phyloP scores from a whole-genome alignment of 2,113 vertebrate genomes.

The Hydrolagus affinis region DNA sequence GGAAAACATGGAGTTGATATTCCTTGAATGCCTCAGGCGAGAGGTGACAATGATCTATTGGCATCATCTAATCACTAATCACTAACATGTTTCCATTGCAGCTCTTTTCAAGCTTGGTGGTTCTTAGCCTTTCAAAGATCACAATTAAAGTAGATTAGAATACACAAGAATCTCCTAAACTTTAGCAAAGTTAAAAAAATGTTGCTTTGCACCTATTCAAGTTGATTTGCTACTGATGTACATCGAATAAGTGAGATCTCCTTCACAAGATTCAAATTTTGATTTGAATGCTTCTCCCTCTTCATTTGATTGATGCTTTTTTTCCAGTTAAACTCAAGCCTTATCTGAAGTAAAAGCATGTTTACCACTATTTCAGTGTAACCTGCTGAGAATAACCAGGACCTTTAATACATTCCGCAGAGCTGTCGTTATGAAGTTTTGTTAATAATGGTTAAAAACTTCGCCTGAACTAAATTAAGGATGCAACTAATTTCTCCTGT shows the following conservation, averaged over 20 bases:
- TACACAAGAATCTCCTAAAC: neutral
- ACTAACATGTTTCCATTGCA: too few species aligned
- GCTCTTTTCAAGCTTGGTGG: too few species aligned
- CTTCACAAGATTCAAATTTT: neutral
- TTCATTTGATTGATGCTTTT: neutral
- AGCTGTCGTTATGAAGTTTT: slow-evolving; percentile 16
- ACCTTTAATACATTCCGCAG: neutral
- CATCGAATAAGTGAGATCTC: neutral
- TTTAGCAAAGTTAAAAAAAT: neutral
- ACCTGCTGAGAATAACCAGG: neutral
- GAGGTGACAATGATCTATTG: too few species aligned
- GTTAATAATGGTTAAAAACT: neutral
- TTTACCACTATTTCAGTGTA: neutral
- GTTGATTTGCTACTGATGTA: neutral
- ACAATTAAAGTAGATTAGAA: too few species aligned
- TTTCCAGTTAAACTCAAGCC: neutral
- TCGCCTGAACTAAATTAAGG: slow-evolving; percentile 9
- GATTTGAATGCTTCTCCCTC: neutral
- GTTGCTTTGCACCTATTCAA: neutral
- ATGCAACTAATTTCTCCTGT: slow-evolving; percentile 22
- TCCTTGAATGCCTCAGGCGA: too few species aligned
- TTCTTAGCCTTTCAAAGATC: too few species aligned
- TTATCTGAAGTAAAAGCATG: neutral
- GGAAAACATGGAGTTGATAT: too few species aligned
- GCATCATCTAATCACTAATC: too few species aligned